Evolutionary conservation across 23 tunicate species (phyloP), one percentile per base, ranked within the genome.

Genomic region (Diplosoma virens): DNA sequence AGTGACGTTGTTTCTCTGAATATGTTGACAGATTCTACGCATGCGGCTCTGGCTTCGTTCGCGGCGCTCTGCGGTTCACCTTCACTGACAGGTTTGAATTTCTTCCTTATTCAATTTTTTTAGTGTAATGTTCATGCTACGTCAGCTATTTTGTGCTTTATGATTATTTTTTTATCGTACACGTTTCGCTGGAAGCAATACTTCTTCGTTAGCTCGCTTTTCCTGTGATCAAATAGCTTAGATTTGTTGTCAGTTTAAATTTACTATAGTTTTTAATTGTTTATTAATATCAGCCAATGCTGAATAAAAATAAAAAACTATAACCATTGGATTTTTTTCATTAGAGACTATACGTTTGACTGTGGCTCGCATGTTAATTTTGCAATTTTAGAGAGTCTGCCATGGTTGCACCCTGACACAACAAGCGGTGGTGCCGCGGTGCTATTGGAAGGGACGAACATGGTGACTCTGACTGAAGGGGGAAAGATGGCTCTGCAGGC

Each of bases 401-500:
- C 78, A 3, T 72, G 78, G 78, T 22, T 72, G 25, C 11, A 28
- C 18, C 78, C 47, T 18, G 78, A 68, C 54, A 80, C 31, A 32
- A 30, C 24, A 0, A 22, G 60, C 18, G 36, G 84, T 50, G 84
- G 84, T 2, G 68, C 77, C 0, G 47, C 77, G 2, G 77, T 68
- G 33, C 68, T 80, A 36, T 34, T 80, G n/a, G 84, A 80, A 55
- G 77, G 84, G 1, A 60, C 84, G 1, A 80, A 80, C 47, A 52
- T 55, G 63, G 58, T 80, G 1, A 80, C 77, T 2, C 36, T 80
- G 17, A 67, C 84, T 1, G 84, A 80, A 33, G 84, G 58, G 1
- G 84, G 84, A 33, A 80, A 80, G 37, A 54, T 80, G 67, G 84
- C 84, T 9, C 33, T 76, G 58, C 80, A 76, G 58, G 68, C 80